A percentile compares a stretch with the other conserved stretches of the same genome.
phyloP scores from a whole-genome alignment of 1,140 invertebrate genomes.

The Saxidomus purpurata region DNA sequence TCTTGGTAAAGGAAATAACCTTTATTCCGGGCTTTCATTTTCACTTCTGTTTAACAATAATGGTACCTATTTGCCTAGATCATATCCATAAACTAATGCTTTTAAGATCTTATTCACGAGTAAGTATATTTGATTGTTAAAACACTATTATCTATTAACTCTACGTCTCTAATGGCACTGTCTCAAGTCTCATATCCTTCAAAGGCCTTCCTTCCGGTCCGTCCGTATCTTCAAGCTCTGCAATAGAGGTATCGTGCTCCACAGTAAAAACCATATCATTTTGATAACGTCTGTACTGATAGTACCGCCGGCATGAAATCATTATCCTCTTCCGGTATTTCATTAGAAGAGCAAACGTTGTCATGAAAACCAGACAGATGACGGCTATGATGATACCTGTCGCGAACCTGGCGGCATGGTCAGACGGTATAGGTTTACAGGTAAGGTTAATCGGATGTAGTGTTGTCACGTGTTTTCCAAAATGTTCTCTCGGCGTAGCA shows the following conservation, averaged over 20 bases:
- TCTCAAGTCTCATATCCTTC: slow-evolving; percentile 50
- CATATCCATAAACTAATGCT: no score
- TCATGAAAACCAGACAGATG: slow-evolving; percentile 25
- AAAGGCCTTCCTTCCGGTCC: slow-evolving; percentile 26
- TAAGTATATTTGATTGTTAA: no score
- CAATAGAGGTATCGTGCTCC: slow-evolving; percentile 56
- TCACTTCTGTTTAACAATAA: no score
- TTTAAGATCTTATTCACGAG: no score
- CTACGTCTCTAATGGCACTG: neutral
- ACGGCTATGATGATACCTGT: slow-evolving; percentile 56
- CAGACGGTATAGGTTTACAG: neutral
- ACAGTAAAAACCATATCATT: slow-evolving; percentile 63
- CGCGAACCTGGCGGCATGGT: slow-evolving; percentile 13
- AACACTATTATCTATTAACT: no score
- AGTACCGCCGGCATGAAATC: slow-evolving; percentile 41
- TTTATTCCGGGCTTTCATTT: no score
- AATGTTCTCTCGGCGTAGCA: neutral
- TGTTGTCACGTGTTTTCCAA: neutral
- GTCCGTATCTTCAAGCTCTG: slow-evolving; percentile 52
- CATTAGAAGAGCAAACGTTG: neutral
- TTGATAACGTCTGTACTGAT: slow-evolving; percentile 56
- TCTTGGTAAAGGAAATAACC: no score
- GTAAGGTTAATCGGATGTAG: neutral
- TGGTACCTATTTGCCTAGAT: no score
- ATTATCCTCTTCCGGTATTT: slow-evolving; percentile 42